Evolutionary conservation across 2,113 vertebrate genomes (phyloP), one percentile per base, ranked within the genome.

Genomic region (Promerops cafer): DNA sequence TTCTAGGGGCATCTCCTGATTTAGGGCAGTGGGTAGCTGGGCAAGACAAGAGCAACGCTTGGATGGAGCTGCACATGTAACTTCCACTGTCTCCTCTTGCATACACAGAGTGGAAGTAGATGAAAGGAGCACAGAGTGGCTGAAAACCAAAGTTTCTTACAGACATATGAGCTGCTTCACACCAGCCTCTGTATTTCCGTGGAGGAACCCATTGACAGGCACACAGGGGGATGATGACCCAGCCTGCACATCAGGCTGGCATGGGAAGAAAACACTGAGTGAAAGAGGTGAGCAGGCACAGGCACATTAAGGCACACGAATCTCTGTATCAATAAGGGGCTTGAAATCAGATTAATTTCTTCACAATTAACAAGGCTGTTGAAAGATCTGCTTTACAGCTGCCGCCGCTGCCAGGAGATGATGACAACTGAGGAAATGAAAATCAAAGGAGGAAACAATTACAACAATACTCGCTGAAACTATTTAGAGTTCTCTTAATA

Each of bases 371-470:
- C 93, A 91, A 96, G 96, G 94, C 95, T 97, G 97, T 93, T 97
- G 96, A 97, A 97, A 96, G 96, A 94, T 94, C 90, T 97, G 92
- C 94, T 95, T 96, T 97, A 96, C 96, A 97, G 96, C 97, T 97
- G 96, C 96, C 57, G 95, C 90, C 1, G 40, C 95, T 84, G 93
- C 95, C 93, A 96, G 93, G 91, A 97, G 96, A 97, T 97, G 97
- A 97, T 96, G 97, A 97, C 95, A 97, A 97, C 96, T 94, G 93
- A 97, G 97, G 97, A 97, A 97, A 96, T 97, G 96, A 97, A 97
- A 97, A 97, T 97, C 97, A 97, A 97, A 97, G 96, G 96, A 96
- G 97, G 97, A 97, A 97, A 97, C 97, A 97, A 97, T 97, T 97
- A 97, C 96, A 97, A 97, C 97, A 97, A 97, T 97, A 90, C 93